Evolutionary conservation across 30 jellyfish, hydroid and myxozoan species (phyloP), one percentile per base, ranked within the genome.

Genomic region (Catostylus mosaicus): DNA sequence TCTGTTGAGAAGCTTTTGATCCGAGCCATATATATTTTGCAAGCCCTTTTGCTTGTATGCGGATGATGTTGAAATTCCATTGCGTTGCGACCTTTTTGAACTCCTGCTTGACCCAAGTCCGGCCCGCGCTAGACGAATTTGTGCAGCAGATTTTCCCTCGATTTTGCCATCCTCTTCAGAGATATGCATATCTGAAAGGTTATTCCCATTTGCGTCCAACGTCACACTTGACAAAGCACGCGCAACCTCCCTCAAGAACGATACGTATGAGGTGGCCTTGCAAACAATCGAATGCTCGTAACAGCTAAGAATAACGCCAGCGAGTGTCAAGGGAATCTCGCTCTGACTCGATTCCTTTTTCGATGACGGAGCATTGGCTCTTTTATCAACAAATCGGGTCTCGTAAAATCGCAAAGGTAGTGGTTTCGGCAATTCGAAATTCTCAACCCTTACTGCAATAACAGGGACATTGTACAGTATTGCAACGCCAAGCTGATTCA

Each of bases 401-500:
- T 84, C 85, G 74, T 77, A 75, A 70, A 75, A 84, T 57, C 77
- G 81, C 65, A 48, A 37, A 54, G 97, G 96, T 45, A 89, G 34
- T 2, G 88, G 84, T 47, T 73, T 67, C 30, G 97, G 97, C 77
- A 82, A 48, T 27, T 70, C 90, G 45, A 47, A 83, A 22, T 85
- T 86, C 69, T 45, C 77, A 30, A 76, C 75, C 43, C 97, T 79
- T 38, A 94, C 96, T 0, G 96, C 71, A 3, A 94, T 79, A 3
- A 89, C 76, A 0, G 99, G 99, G 0, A 94, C 59, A 72, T 88
- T 96, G 73, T 66, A 89, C 26, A 97, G 88, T 24, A 94, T 50
- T 2, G 99, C 99, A 16, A 79, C 83, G 18, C 99, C 99, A 11
- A 94, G 90, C 70, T 90, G 89, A 76, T 85, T 94, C 36, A 94